Conservation (phyloP, 2,797 vertebrate species). For the Coccyzus lansbergi region DNA sequence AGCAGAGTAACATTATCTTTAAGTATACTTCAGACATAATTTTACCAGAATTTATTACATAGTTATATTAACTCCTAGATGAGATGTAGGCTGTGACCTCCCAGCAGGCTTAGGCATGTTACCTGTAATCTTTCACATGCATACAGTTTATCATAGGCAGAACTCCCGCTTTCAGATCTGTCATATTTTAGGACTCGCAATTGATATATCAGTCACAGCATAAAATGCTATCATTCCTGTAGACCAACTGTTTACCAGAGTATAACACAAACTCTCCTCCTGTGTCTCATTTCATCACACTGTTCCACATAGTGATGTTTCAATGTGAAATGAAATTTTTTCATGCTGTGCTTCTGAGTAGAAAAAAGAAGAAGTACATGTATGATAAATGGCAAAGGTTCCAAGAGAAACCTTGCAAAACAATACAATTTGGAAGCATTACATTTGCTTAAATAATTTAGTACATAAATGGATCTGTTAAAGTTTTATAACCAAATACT, state of each 20-base stretch:
- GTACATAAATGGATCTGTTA: conserved; percentile 80
- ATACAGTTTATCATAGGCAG: conserved; percentile 80
- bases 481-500: conserved; percentile 90
- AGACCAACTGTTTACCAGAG: conserved; percentile 85
- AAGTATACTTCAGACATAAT: conserved; percentile 9
- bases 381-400: conserved; percentile 87
- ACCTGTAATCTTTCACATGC: conserved; percentile 81
- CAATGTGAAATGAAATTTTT: conserved; percentile 90
- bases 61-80: conserved; percentile 66
- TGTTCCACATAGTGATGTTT: conserved; percentile 88
- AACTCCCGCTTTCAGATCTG: conserved; percentile 82
- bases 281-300: conserved; percentile 89
- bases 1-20: not conserved
- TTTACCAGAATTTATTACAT: conserved; percentile 39
- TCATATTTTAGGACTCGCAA: conserved; percentile 87
- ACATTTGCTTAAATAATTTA: conserved; percentile 91
- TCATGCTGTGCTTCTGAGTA: conserved; percentile 90
- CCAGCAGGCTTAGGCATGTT: conserved; percentile 70
- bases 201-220: conserved; percentile 85
- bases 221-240: conserved; percentile 88
- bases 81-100: conserved; percentile 68
- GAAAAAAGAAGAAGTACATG: conserved; percentile 85
- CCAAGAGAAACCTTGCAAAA: conserved; percentile 82
- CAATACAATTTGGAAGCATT: conserved; percentile 85
- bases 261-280: conserved; percentile 86